Base-by-base conservation (phyloP, 2,888 invertebrate genomes). In the Esperia sulphurella region DNA sequence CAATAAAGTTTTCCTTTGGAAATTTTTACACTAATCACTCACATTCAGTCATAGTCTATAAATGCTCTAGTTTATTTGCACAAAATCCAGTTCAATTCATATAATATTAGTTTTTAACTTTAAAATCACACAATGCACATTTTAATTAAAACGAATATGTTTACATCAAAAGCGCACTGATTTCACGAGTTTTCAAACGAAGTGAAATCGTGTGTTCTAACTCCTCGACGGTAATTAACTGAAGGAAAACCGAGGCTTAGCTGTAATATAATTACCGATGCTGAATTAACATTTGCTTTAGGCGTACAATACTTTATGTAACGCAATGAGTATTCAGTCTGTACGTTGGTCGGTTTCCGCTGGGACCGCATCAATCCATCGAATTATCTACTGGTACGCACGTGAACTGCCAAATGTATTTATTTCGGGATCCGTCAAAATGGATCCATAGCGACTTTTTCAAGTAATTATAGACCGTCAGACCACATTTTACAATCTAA, bases 241-340 rank as follows among this genome's bases (percentile, higher is more conserved):
- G 81, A 79, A 79, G 81, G 78, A 83, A 81, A 85, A 83, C 76
- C 79, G 72, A 74, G 75, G 79, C 72, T 80, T 78, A 78, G 76
- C 75, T 75, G 77, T 79, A 82, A 78, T 71, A 73, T 75, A 79
- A 75, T 77, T 83, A 81, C 75, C 77, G 72, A 78, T 71, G 68
- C 66, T 57, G 76, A 82, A 89, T 89, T 89, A 84, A 76, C 87
- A 89, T 89, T 85, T 80, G 75, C 77, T 76, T 88, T 87, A 83
- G 87, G 88, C 75, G 68, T 61, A 76, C 80, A 74, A 78, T 77
- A 71, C 77, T 69, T 67, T 75, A 70, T 49, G 71, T 68, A 79
- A 65, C 63, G 54, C 64, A 60, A 74, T 84, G 73, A 75, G 75
- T 80, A 86, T 86, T 83, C 86, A 55, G 68, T 65, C 53, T 65